Evolutionary conservation across 1,140 invertebrate genomes (phyloP).

Genomic region (Scaptomyza graminum): DNA sequence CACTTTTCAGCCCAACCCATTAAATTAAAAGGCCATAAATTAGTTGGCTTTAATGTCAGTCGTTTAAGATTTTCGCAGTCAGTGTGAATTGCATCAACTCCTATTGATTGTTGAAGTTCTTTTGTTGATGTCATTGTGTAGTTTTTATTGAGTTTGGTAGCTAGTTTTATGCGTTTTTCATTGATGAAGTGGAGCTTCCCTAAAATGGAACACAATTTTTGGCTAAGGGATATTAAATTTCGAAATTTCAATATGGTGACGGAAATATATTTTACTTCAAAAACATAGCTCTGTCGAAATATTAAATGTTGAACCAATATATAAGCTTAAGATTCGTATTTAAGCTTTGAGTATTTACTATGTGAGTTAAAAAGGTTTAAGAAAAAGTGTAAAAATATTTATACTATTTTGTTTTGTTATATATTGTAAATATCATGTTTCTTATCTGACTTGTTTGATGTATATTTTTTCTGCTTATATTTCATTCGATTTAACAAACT

Average conservation of each 20-base stretch:
- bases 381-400: no score
- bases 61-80: conserved; percentile 62
- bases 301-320: no score
- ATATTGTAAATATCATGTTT: no score
- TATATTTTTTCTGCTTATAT: no score
- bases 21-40: conserved; percentile 83
- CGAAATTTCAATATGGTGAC: background rate
- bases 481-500: no score
- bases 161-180: conserved; percentile 66
- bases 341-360: no score
- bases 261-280: background rate
- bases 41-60: conserved; percentile 72
- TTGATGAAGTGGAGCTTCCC: conserved; percentile 35
- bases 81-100: conserved; percentile 71
- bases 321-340: no score
- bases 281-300: no score
- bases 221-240: background rate
- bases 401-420: no score
- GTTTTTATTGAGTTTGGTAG: conserved; percentile 64
- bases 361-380: no score
- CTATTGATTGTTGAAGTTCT: conserved; percentile 46
- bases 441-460: no score
- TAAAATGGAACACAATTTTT: conserved; percentile 1
- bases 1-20: conserved; percentile 73
- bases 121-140: conserved; percentile 21